Percentiles rank a stretch among this genome's conserved stretches.
phyloP scores from a whole-genome alignment of 2,113 vertebrate genomes.

The Lucifuga dentata region DNA sequence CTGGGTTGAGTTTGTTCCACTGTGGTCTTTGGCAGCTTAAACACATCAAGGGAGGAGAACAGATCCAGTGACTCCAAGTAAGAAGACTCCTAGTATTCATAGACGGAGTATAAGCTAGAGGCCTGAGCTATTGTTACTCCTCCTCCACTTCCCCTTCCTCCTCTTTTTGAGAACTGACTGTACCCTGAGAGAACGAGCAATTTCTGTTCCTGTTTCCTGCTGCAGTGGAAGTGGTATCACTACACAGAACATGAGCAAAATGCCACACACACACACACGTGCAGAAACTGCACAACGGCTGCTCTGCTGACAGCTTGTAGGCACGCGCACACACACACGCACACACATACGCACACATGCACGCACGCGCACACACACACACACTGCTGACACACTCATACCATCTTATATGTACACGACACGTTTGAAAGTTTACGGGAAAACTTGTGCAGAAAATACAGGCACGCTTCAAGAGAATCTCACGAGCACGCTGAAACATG shows the following conservation, averaged over 20 bases:
- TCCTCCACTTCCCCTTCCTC: slow-evolving; percentile 39
- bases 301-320: slow-evolving; percentile 13
- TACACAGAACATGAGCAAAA: slow-evolving; percentile 36
- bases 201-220: slow-evolving; percentile 73
- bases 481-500: slow-evolving; percentile 25
- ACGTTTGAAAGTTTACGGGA: slow-evolving; percentile 5
- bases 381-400: background rate
- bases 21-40: slow-evolving; percentile 94
- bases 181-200: slow-evolving; percentile 83
- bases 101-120: slow-evolving; percentile 37
- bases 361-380: slow-evolving; percentile 8
- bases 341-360: background rate
- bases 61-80: slow-evolving; percentile 92
- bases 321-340: slow-evolving; percentile 3
- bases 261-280: slow-evolving; percentile 22
- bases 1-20: slow-evolving; percentile 56
- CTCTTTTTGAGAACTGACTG: slow-evolving; percentile 45
- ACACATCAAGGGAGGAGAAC: slow-evolving; percentile 87
- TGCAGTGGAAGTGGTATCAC: slow-evolving; percentile 69
- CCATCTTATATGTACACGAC: slow-evolving; percentile 24
- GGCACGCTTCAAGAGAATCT: slow-evolving; percentile 23
- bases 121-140: slow-evolving; percentile 76
- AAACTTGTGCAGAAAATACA: slow-evolving; percentile 34
- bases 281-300: slow-evolving; percentile 15
- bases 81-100: slow-evolving; percentile 7